Percentiles rank a stretch among this genome's conserved stretches.
These are phyloP conservation scores for Hyperoplus lanceolatus DNA, from an alignment of 2,797 vertebrate species.

Conservation along the genomic window DNA sequence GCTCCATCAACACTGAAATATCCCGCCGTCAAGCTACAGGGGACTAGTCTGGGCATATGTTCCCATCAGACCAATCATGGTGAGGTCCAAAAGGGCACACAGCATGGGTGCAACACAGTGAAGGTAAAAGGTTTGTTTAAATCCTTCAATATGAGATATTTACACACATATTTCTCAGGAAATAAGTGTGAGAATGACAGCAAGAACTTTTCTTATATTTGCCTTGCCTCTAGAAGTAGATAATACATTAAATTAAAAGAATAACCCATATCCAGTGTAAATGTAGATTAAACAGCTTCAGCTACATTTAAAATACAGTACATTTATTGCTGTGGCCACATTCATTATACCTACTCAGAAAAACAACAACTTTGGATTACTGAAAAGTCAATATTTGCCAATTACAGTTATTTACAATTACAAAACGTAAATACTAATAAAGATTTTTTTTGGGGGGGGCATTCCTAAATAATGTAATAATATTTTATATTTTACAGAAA, in stretches of 20 bases:
- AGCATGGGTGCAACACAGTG: constrained; percentile 26
- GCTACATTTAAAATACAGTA: not conserved
- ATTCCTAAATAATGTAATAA: too few relatives aligned
- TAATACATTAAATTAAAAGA: not conserved
- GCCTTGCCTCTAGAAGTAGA: not conserved
- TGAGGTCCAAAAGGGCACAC: constrained; percentile 61
- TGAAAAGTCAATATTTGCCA: not conserved
- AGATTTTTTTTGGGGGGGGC: too few relatives aligned
- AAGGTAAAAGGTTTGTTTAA: constrained; percentile 9
- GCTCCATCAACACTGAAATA: constrained; percentile 88
- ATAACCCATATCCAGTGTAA: not conserved
- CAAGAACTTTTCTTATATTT: not conserved
- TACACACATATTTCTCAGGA: not conserved
- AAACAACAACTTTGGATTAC: not conserved
- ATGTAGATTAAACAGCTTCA: not conserved
- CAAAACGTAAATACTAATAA: not conserved
- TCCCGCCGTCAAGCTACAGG: constrained; percentile 85
- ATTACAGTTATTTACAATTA: too few relatives aligned
- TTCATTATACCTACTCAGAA: not conserved
- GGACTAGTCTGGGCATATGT: constrained; percentile 60
- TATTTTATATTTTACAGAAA: not conserved
- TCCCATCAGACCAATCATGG: constrained; percentile 53
- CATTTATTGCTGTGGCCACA: not conserved
- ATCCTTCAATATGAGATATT: constrained; percentile 1
- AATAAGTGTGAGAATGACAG: not conserved